phyloP scores from a whole-genome alignment of 1,140 invertebrate genomes.

The Doryteuthis pealeii region DNA sequence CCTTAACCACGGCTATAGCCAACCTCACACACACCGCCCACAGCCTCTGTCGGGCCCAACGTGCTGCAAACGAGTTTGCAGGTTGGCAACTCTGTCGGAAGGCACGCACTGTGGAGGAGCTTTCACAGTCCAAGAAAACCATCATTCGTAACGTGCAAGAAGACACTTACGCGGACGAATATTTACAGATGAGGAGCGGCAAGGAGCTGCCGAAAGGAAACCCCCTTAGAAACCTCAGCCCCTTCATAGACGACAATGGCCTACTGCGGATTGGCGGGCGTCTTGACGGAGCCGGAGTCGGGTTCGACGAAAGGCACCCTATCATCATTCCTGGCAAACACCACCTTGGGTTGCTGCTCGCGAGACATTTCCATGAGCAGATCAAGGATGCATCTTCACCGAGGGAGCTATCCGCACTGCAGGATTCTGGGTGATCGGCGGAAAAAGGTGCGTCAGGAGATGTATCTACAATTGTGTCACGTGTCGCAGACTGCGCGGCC shows the following conservation, averaged over 20 bases:
- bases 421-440: conserved; percentile 34
- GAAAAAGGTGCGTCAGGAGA: conserved; percentile 21
- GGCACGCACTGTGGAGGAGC: too few relatives aligned
- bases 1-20: too few relatives aligned
- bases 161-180: too few relatives aligned
- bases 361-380: conserved; percentile 23
- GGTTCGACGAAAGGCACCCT: conserved; percentile 26
- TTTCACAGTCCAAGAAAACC: too few relatives aligned
- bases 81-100: too few relatives aligned
- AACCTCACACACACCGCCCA: too few relatives aligned
- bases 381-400: conserved; percentile 24
- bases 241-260: conserved; percentile 29
- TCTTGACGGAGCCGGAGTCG: conserved; percentile 1
- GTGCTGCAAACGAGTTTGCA: too few relatives aligned
- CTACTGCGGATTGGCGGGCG: conserved; percentile 33
- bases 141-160: too few relatives aligned
- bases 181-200: too few relatives aligned
- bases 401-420: conserved; percentile 23
- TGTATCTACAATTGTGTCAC: conserved; percentile 24
- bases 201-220: too few relatives aligned
- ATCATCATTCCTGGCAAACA: conserved; percentile 27
- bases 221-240: conserved; percentile 24
- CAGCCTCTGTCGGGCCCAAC: too few relatives aligned
- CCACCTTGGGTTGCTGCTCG: conserved; percentile 26
- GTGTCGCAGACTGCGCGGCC: conserved; percentile 18